These are phyloP conservation scores for Pangasius djambal DNA, from an alignment of 2,797 vertebrate genomes.

Conservation along the genomic window DNA sequence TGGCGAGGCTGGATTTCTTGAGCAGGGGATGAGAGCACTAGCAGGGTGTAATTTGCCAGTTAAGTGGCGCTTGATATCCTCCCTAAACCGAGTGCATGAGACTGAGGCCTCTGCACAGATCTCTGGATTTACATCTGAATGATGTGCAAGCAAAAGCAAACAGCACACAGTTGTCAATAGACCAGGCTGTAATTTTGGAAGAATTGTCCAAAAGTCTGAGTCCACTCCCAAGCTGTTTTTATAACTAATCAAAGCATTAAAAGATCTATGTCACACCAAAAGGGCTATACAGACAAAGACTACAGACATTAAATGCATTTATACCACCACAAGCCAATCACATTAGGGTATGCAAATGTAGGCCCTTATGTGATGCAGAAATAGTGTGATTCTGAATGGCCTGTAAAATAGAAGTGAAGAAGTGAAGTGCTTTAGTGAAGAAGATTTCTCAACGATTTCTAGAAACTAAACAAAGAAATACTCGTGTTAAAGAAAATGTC, in stretches of 20 bases:
- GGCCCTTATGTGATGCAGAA: not conserved
- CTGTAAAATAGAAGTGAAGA: too few relatives aligned
- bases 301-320: not conserved
- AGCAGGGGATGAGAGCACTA: constrained; percentile 32
- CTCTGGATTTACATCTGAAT: constrained; percentile 25
- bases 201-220: not conserved
- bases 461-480: not conserved
- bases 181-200: not conserved
- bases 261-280: not conserved
- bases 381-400: not conserved
- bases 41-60: constrained; percentile 41
- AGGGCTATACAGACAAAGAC: not conserved
- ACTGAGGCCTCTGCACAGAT: constrained; percentile 8
- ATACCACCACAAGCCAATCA: not conserved
- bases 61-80: constrained; percentile 32
- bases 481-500: not conserved
- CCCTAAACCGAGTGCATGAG: constrained; percentile 17
- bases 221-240: not conserved
- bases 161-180: not conserved
- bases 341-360: not conserved
- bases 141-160: not conserved
- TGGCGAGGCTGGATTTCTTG: constrained; percentile 24
- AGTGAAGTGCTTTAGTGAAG: not conserved
- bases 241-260: not conserved
- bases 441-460: not conserved